Base-by-base conservation (phyloP, 1,140 invertebrate genomes). In the Trypoxylus dichotomus region DNA sequence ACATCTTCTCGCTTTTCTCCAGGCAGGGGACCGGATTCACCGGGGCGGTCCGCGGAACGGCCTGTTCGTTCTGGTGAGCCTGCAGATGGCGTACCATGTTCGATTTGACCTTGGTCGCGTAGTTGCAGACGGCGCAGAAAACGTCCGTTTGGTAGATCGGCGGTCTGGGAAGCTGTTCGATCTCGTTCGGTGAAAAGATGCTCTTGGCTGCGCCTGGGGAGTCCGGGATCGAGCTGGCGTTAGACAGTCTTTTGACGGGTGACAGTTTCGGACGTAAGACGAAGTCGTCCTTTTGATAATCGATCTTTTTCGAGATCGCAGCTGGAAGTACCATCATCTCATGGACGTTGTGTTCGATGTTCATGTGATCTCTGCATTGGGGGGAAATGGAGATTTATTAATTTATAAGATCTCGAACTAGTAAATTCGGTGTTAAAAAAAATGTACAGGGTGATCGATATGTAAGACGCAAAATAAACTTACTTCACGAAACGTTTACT, bases 1-100 rank as follows among this genome's bases (percentile, higher is more conserved):
- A 95, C 90, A 94, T 93, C 79, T 89, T 91, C 82, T 94, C 93
- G 77, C 92, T 93, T 41, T 91, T 91, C 72, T 93, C 91, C 21
- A 94, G 85, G 84, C 93, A 93, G 0, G 94, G 94, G 0, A 95
- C 93, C 0, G 94, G 94, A 87, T 95, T 95, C 0, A 94, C 91
- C 0, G 92, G 91, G 0, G 91, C 90, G 0, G 88, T 90, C 79
- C 91, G 87, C 1, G 92, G 88, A 1, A 91, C 90, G 0, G 86
- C 87, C 77, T 89, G 76, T 25, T 90, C 90, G 58, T 89, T 88
- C 0, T 88, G 87, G 83, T 95, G 94, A 72, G 92, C 83, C 77
- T 90, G 89, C 72, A 95, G 84, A 83, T 95, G 94, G 3, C 93
- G 86, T 0, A 93, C 86, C 81, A 95, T 90, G 82, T 95, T 95